A percentile compares a stretch with the other conserved stretches of the same genome.
phyloP scores from a whole-genome alignment of 2,113 vertebrate species.

The Elachura formosa region DNA sequence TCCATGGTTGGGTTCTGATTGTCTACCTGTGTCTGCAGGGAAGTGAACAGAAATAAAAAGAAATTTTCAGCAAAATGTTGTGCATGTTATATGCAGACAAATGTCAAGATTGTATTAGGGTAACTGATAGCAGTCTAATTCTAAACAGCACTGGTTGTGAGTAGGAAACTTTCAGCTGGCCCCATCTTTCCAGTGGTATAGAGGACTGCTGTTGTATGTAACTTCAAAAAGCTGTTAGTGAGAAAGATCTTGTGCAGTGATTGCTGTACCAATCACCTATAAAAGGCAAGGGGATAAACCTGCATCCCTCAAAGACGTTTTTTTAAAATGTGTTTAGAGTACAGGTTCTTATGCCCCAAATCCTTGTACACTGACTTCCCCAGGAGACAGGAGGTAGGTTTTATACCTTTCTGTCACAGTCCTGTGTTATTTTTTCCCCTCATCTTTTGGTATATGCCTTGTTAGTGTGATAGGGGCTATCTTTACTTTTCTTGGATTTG shows the following conservation, averaged over 20 bases:
- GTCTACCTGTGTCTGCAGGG: not conserved
- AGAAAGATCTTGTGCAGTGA: not conserved
- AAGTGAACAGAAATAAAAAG: not conserved
- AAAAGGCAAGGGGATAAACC: not conserved
- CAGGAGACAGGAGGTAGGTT: not conserved
- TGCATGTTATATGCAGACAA: not conserved
- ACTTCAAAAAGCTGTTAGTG: not conserved
- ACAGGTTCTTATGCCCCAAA: not conserved
- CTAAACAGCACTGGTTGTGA: not conserved
- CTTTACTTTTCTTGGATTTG: not conserved
- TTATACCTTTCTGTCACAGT: not conserved
- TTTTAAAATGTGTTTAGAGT: not conserved
- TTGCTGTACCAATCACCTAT: not conserved
- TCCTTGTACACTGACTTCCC: not conserved
- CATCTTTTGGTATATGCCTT: fast-evolving
- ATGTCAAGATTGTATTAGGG: not conserved
- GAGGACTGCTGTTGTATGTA: not conserved
- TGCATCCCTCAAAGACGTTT: not conserved
- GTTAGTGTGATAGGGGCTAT: not conserved
- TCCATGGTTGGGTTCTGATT: not conserved
- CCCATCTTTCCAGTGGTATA: not conserved
- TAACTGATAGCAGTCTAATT: not conserved
- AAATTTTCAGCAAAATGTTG: not conserved
- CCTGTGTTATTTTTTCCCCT: not conserved
- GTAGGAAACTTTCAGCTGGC: not conserved